phyloP scores from a whole-genome alignment of 2,888 invertebrate species.

The Melipona bicolor region DNA sequence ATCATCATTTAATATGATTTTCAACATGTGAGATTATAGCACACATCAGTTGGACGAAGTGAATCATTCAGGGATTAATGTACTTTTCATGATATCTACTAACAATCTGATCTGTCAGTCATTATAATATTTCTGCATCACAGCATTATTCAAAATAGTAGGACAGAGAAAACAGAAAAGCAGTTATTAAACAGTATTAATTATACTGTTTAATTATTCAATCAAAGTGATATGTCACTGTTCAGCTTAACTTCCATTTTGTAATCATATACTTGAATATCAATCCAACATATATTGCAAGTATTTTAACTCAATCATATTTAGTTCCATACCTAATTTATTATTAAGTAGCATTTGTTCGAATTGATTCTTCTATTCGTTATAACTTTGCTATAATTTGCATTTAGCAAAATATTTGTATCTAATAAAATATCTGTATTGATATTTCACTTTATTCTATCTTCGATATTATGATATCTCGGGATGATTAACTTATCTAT shows the following conservation, averaged over 20 bases:
- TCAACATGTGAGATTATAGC: conserved; percentile 32
- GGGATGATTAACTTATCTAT: not conserved
- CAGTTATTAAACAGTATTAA: no score
- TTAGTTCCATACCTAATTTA: not conserved
- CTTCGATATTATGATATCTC: not conserved
- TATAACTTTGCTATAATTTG: not conserved
- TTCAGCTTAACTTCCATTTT: not conserved
- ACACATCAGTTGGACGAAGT: conserved; percentile 38
- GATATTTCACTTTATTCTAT: not conserved
- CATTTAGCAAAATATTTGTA: not conserved
- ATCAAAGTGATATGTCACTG: not conserved
- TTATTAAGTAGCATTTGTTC: not conserved
- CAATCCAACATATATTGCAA: not conserved
- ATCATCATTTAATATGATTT: conserved; percentile 14
- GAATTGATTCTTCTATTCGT: not conserved
- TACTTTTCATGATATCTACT: conserved; percentile 27
- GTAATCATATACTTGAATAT: not conserved
- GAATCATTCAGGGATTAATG: conserved; percentile 40
- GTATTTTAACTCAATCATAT: not conserved
- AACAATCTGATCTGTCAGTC: conserved; percentile 33
- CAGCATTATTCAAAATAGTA: not conserved
- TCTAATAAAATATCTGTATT: not conserved
- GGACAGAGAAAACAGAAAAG: not conserved
- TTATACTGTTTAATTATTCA: no score
- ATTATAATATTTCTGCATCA: conserved; percentile 23